Percentiles rank a stretch among this genome's conserved stretches.
phyloP scores from a whole-genome alignment of 2,113 vertebrate genomes.

The Pollimyrus isidori region DNA sequence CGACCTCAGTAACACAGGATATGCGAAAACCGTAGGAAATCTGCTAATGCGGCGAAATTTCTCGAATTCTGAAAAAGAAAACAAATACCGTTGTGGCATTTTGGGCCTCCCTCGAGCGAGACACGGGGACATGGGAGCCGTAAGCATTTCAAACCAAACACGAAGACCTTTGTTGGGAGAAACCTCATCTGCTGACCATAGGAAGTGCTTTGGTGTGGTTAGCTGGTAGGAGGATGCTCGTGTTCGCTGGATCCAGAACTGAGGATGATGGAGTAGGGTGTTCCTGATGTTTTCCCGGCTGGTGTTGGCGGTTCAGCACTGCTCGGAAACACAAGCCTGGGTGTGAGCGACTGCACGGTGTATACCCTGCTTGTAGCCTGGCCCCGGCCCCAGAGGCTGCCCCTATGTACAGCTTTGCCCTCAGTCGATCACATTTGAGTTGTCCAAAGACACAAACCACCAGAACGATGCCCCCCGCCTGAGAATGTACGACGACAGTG shows the following conservation, averaged over 20 bases:
- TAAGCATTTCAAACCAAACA: constrained; percentile 6
- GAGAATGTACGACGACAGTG: neutral
- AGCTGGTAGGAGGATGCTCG: constrained; percentile 3
- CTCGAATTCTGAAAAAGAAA: neutral
- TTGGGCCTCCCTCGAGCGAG: neutral
- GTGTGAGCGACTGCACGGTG: neutral
- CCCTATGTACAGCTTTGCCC: neutral
- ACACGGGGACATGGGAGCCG: neutral
- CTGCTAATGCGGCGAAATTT: neutral
- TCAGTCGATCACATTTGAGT: neutral
- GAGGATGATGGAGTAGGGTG: neutral
- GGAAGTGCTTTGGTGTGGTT: constrained; percentile 8
- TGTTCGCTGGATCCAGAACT: neutral
- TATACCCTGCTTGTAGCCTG: neutral
- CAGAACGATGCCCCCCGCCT: neutral
- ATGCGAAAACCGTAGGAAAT: neutral
- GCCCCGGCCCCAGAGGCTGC: neutral
- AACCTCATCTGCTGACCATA: neutral
- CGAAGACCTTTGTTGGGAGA: neutral
- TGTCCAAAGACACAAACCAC: neutral
- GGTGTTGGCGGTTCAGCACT: neutral
- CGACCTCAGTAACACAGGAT: neutral
- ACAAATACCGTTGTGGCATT: neutral
- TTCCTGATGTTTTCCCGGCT: neutral
- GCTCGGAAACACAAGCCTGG: neutral